Evolutionary conservation across 2,113 vertebrate species (phyloP).

Genomic region (Xenopus laevis): DNA sequence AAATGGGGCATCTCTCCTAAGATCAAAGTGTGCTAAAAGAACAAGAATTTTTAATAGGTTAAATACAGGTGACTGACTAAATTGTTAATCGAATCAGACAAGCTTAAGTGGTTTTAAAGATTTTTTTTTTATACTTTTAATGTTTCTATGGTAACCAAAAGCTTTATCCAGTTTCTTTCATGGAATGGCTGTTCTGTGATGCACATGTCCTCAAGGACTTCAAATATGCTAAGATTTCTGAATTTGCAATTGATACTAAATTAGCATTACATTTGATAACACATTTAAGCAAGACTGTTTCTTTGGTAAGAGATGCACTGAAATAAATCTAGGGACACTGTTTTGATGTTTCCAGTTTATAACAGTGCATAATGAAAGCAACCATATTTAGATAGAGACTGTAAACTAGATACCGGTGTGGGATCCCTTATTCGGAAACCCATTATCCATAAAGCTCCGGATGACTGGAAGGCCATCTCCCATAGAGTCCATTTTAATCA

Average conservation of each 20-base stretch:
- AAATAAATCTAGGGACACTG: neutral
- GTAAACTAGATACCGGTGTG: too few relatives aligned
- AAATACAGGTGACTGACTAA: conserved; percentile 34
- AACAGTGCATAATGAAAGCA: too few relatives aligned
- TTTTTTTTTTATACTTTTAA: conserved; percentile 26
- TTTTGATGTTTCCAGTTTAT: too few relatives aligned
- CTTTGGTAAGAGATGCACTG: neutral
- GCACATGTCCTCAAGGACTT: neutral
- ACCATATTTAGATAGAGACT: too few relatives aligned
- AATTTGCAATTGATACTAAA: conserved; percentile 4
- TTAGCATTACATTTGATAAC: conserved; percentile 7
- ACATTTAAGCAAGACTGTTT: neutral
- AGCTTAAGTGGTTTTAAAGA: conserved; percentile 20
- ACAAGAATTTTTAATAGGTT: conserved; percentile 30
- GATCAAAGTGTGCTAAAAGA: conserved; percentile 20
- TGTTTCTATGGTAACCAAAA: conserved; percentile 15
- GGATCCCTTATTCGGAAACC: too few relatives aligned
- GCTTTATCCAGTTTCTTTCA: conserved; percentile 9
- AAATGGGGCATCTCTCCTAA: conserved; percentile 23
- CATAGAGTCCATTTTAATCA: too few relatives aligned
- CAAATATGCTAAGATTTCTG: neutral
- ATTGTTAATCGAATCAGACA: conserved; percentile 34
- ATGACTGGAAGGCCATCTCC: too few relatives aligned
- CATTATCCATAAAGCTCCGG: too few relatives aligned
- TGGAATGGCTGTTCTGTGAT: neutral